Conservation (phyloP, 2,888 invertebrate species). For the Trachelus stipa region DNA sequence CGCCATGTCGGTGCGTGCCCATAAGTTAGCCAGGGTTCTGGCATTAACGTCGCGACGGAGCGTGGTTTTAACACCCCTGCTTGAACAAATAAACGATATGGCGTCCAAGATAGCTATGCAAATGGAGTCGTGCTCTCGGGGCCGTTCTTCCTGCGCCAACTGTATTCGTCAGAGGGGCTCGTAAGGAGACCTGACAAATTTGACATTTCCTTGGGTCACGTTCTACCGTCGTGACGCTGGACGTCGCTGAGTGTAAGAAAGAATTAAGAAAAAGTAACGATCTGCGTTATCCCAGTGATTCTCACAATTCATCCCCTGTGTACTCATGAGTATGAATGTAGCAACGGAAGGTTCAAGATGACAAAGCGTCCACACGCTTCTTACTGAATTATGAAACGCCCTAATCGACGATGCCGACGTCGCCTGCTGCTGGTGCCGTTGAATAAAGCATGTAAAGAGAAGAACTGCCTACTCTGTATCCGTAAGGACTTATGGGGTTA, state of each 20-base stretch:
- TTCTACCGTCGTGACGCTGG: not conserved
- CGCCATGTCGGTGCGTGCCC: conserved; percentile 15
- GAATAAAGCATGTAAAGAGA: not conserved
- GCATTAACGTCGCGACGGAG: conserved; percentile 37
- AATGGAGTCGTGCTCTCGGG: conserved; percentile 31
- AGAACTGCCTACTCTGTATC: not conserved
- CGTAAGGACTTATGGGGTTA: conserved; percentile 42
- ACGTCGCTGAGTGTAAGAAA: not conserved
- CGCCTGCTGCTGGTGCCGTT: not conserved
- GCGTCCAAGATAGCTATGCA: conserved; percentile 42
- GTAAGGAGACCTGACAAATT: conserved; percentile 37
- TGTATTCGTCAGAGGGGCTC: conserved; percentile 40
- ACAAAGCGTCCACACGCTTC: not conserved
- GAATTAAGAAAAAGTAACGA: not conserved
- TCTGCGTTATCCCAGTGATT: not conserved
- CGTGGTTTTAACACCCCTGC: conserved; percentile 32
- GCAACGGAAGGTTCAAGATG: not conserved
- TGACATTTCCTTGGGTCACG: conserved; percentile 27
- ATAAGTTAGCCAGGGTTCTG: conserved; percentile 29
- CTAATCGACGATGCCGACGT: not conserved
- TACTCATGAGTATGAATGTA: not conserved
- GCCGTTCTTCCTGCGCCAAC: conserved; percentile 7
- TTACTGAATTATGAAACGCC: conserved; percentile 3
- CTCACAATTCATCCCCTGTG: not conserved
- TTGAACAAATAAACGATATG: conserved; percentile 38